These are phyloP conservation scores for Acyrthosiphon pisum DNA, from an alignment of 1,140 invertebrate species.

Conservation along the genomic window DNA sequence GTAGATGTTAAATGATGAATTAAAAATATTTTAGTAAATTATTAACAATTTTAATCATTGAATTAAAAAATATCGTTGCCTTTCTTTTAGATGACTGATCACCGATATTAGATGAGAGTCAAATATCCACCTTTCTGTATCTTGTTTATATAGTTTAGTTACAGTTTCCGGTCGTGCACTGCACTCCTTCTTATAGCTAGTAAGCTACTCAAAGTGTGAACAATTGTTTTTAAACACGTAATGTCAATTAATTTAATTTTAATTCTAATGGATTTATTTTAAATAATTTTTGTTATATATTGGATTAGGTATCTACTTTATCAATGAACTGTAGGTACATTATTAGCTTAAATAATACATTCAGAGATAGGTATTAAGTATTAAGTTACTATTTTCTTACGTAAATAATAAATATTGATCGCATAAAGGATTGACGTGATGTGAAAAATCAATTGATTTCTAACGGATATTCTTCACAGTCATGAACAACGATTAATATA, in stretches of 20 bases:
- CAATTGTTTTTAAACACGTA: neutral
- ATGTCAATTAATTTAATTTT: neutral
- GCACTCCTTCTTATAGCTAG: neutral
- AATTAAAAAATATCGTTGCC: neutral
- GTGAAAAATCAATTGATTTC: constrained; percentile 22
- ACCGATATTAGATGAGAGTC: neutral
- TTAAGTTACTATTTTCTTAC: constrained; percentile 7
- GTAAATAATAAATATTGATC: neutral
- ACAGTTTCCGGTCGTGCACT: neutral
- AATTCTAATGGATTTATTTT: neutral
- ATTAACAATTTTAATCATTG: neutral
- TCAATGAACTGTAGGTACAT: neutral
- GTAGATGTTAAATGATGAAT: neutral
- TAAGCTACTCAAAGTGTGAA: neutral
- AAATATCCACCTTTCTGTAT: neutral
- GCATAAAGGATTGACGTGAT: neutral
- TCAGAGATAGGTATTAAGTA: neutral
- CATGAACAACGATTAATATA: neutral
- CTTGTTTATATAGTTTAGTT: neutral
- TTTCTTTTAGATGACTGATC: neutral
- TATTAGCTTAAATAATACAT: neutral
- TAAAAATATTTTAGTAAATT: neutral
- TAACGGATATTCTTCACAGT: neutral
- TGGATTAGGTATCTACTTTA: neutral
- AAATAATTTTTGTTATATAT: neutral